Percentiles rank a stretch among this genome's conserved stretches.
Evolutionary conservation across 2,113 vertebrate genomes (phyloP).

Genomic region (Macaca nemestrina): DNA sequence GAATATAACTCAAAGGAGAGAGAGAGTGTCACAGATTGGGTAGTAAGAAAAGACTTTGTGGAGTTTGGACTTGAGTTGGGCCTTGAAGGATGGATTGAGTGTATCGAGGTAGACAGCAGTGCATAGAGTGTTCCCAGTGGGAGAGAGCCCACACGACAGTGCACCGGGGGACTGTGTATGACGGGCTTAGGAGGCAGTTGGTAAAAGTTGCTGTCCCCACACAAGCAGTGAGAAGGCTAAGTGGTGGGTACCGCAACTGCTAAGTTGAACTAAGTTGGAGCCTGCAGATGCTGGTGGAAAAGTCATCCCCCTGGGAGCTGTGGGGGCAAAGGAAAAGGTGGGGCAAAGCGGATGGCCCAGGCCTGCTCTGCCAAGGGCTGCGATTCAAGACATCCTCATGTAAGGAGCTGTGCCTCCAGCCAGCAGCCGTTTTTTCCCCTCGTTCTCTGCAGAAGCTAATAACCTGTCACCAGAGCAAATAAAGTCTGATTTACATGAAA

Average conservation of each 20-base stretch:
- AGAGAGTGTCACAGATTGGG: too few relatives aligned
- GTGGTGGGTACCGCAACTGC: rapidly evolving
- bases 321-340: neutral
- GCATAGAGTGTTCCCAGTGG: neutral
- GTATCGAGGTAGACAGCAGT: neutral
- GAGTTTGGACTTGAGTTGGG: neutral
- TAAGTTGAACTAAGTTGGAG: neutral
- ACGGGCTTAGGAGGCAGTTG: rapidly evolving
- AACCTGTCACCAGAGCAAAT: constrained; percentile 76
- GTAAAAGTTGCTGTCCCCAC: neutral
- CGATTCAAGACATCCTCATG: neutral
- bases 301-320: too few relatives aligned
- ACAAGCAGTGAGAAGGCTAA: neutral
- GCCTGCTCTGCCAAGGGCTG: neutral
- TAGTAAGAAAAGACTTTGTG: neutral
- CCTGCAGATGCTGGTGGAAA: neutral
- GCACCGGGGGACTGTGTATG: rapidly evolving
- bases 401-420: constrained; percentile 3
- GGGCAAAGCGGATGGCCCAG: neutral
- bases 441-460: constrained; percentile 71
- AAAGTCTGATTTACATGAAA: constrained; percentile 79
- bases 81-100: neutral
- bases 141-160: neutral
- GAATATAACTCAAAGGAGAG: neutral
- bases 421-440: neutral